Evolutionary conservation across 2,113 vertebrate genomes (phyloP).

Genomic region (Verasper variegatus): DNA sequence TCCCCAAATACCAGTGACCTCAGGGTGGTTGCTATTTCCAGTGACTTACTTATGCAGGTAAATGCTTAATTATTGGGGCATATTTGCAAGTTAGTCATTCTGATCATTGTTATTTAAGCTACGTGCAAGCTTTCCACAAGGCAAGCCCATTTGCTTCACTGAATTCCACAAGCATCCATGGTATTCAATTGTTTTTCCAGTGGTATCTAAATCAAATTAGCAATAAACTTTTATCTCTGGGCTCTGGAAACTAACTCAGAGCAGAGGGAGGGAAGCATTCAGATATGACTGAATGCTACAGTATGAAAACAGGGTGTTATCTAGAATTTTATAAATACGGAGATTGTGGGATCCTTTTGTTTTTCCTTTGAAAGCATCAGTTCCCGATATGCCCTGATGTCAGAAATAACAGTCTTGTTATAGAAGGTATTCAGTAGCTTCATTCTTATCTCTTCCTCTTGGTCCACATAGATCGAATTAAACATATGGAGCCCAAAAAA

Average conservation of each 20-base stretch:
- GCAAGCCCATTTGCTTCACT: slow-evolving; percentile 28
- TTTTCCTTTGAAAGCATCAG: background rate
- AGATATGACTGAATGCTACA: background rate
- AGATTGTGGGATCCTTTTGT: background rate
- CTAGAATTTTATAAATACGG: too few species aligned
- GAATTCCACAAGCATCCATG: slow-evolving; percentile 14
- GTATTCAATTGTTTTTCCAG: slow-evolving; percentile 8
- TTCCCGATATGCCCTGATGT: background rate
- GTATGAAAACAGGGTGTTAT: background rate
- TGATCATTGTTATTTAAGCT: slow-evolving; percentile 40
- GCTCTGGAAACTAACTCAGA: background rate
- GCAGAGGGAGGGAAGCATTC: background rate
- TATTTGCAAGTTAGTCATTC: slow-evolving; percentile 27
- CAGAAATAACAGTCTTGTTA: slow-evolving; percentile 8
- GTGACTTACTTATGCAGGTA: slow-evolving; percentile 26
- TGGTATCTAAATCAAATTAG: slow-evolving; percentile 8
- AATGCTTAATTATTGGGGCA: slow-evolving; percentile 12
- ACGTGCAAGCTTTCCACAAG: slow-evolving; percentile 2
- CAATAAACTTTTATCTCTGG: background rate
- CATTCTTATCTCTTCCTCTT: background rate
- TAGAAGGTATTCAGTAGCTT: background rate
- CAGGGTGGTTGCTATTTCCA: slow-evolving; percentile 26
- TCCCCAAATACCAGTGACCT: slow-evolving; percentile 42
- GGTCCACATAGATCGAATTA: background rate
- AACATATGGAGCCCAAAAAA: background rate